phyloP scores from a whole-genome alignment of 2,113 vertebrate species.

The Columba janthina region DNA sequence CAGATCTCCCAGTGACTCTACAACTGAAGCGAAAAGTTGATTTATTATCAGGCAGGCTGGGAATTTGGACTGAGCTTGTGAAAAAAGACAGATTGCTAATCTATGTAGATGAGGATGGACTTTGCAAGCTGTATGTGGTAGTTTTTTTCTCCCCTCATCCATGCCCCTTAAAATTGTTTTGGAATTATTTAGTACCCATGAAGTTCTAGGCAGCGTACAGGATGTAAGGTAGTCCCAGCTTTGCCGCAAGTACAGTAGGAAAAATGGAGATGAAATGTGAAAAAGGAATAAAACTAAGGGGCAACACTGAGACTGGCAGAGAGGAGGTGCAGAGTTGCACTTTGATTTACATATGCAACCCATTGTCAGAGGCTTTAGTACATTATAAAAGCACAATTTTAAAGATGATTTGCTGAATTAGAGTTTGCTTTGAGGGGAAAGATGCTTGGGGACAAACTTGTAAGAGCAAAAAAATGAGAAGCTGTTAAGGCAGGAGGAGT shows the following conservation, averaged over 20 bases:
- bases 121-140: background rate
- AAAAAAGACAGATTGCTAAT: background rate
- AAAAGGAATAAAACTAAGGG: background rate
- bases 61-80: slow-evolving; percentile 8
- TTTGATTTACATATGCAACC: background rate
- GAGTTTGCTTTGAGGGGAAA: slow-evolving; percentile 6
- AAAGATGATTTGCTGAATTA: slow-evolving; percentile 15
- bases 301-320: background rate
- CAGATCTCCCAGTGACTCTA: slow-evolving; percentile 17
- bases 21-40: slow-evolving; percentile 45
- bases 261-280: background rate
- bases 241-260: background rate
- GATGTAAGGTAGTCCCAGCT: background rate
- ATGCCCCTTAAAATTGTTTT: background rate
- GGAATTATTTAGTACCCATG: background rate
- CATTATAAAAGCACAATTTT: background rate
- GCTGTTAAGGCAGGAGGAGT: background rate
- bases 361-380: slow-evolving; percentile 2
- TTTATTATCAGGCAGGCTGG: slow-evolving; percentile 27
- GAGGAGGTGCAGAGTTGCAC: background rate
- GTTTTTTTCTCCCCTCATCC: background rate
- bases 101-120: background rate
- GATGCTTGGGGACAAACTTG: slow-evolving; percentile 25
- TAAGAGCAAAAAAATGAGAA: background rate
- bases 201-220: background rate